Conservation (phyloP, 2,888 invertebrate species). For the Drosophila anceps region DNA sequence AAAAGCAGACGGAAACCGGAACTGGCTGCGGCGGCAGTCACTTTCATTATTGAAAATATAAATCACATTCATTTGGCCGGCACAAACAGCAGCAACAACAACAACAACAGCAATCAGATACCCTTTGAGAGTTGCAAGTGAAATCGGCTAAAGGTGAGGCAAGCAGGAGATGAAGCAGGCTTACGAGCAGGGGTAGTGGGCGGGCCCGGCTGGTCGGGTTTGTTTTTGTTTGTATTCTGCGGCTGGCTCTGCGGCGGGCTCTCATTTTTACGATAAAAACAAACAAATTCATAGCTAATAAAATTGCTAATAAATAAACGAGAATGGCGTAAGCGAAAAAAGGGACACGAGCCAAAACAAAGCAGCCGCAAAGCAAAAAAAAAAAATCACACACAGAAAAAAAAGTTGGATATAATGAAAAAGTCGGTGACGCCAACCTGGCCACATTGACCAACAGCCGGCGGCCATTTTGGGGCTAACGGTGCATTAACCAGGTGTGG, state of each 20-base stretch:
- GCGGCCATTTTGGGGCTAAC: constrained; percentile 71
- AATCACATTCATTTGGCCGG: constrained; percentile 75
- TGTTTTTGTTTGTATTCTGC: constrained; percentile 55
- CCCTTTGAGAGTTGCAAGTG: constrained; percentile 64
- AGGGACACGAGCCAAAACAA: constrained; percentile 78
- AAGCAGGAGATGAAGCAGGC: neutral
- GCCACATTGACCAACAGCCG: constrained; percentile 78
- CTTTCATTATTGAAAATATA: constrained; percentile 82
- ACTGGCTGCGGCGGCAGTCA: constrained; percentile 61
- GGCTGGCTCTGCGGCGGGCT: constrained; percentile 23
- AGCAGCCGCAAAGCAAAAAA: constrained; percentile 67
- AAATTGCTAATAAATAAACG: constrained; percentile 82
- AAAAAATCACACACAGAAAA: constrained; percentile 28
- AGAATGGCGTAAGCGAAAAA: constrained; percentile 82
- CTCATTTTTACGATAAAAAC: constrained; percentile 75
- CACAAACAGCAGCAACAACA: constrained; percentile 27
- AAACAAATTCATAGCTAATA: constrained; percentile 82
- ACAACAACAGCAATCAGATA: constrained; percentile 31
- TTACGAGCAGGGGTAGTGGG: constrained; percentile 15
- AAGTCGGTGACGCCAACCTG: constrained; percentile 74
- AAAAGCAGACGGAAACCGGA: constrained; percentile 60
- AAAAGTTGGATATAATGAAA: constrained; percentile 57
- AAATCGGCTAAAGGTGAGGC: constrained; percentile 18
- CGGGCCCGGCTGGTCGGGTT: constrained; percentile 16
- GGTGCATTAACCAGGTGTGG: constrained; percentile 75